Base-by-base conservation (phyloP, 2,113 vertebrate species). In the Hoplias malabaricus region DNA sequence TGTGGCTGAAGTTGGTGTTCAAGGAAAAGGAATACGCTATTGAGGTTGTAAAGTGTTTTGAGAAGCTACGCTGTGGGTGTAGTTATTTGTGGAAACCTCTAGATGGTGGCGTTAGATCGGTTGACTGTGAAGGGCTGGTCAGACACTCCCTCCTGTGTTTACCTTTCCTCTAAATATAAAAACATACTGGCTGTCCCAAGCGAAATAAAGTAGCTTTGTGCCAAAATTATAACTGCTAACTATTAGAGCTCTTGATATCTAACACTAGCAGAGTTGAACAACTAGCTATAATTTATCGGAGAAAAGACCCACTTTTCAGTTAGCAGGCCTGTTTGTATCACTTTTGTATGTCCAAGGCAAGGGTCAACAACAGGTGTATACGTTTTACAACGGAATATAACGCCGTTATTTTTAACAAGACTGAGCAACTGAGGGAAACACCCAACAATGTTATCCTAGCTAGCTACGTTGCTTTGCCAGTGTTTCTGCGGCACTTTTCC, bases 401-500 rank as follows among this genome's bases (percentile, higher is more conserved):
- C 1, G 21, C 6, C 48, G 6, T 16, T 59, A 31, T 13, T 59
- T 31, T 16, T 4, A 31, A 5, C 12, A 5, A 5, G 29, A 61
- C 8, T 1, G 65, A 57, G 48, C 2, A 54, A 77, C 36, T 46
- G 42, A 62, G 57, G 57, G 40, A 50, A 57, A 65, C 31, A 33
- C 42, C 50, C 33, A 50, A 33, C 14, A 43, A 71, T 19, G 40
- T 71, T 48, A 16, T 71, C 40, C 71, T 54, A 50, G n/a, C n/a
- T n/a, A n/a, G 23, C 36, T 9, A 43, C 61, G 23, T 54, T 72
- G 72, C n/a, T 25, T 53, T 59, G 69, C 46, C 59, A 66, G 13
- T 66, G 57, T 73, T n/a, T n/a, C n/a, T n/a, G 43, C 77, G 31
- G 36, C 42, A 79, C 54, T 79, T 79, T 79, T 73, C 77, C 77